Conservation (phyloP, 64 coral and sea anemone species). For the Astreopora myriophthalma region DNA sequence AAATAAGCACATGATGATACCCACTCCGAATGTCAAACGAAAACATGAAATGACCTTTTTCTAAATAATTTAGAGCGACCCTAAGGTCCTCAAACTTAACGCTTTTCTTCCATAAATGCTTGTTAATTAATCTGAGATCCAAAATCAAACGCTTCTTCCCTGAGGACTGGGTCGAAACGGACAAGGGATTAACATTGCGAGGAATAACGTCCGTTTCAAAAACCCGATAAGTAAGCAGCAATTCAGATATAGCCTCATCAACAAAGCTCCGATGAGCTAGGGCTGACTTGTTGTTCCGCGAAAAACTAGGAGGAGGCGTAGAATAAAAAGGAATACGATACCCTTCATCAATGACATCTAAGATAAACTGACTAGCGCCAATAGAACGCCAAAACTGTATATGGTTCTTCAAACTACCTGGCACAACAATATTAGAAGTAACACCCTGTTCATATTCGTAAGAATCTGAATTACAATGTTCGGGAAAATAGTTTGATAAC, state of each 20-base stretch:
- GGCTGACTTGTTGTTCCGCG: constrained; percentile 7
- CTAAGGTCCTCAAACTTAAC: constrained; percentile 39
- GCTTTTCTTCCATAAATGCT: not conserved
- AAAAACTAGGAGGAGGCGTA: constrained; percentile 3
- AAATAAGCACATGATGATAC: constrained; percentile 55
- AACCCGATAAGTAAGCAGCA: constrained; percentile 10
- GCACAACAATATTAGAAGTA: not conserved
- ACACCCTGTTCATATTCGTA: not conserved
- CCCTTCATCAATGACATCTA: not conserved
- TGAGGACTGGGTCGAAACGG: constrained; percentile 13
- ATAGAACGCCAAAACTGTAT: not conserved
- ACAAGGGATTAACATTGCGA: constrained; percentile 30
- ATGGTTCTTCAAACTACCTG: not conserved
- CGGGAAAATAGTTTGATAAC: too few species aligned
- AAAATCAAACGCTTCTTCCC: constrained; percentile 28
- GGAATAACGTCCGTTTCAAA: not conserved
- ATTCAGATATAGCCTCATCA: constrained; percentile 7
- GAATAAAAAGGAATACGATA: constrained; percentile 30
- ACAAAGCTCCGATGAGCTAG: constrained; percentile 1
- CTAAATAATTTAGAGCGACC: constrained; percentile 33
- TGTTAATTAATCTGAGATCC: constrained; percentile 35
- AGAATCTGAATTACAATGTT: not conserved
- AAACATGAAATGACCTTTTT: constrained; percentile 8
- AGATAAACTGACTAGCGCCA: not conserved
- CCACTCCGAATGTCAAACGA: constrained; percentile 1